Evolutionary conservation across 2,797 vertebrate genomes (phyloP).

Genomic region (Aratinga solstitialis): DNA sequence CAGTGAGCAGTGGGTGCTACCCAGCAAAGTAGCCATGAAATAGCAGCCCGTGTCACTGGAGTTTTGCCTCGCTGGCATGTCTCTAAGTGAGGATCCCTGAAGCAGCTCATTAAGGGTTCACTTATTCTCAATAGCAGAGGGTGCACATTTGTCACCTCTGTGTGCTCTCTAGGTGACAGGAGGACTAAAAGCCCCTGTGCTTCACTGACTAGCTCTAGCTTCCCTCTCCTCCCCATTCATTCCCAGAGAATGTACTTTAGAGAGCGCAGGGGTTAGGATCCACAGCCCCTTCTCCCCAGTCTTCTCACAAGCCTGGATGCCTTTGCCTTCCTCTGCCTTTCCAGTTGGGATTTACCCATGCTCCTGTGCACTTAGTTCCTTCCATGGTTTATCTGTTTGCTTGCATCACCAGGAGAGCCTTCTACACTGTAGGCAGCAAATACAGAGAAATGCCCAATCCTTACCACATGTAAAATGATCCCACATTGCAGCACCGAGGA

Average conservation of each 20-base stretch:
- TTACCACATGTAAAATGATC: rapidly evolving
- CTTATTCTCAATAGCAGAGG: background rate
- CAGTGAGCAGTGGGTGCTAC: background rate
- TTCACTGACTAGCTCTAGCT: background rate
- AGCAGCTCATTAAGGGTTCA: background rate
- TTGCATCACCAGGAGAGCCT: background rate
- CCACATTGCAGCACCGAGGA: rapidly evolving
- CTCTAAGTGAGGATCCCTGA: background rate
- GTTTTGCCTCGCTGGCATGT: background rate
- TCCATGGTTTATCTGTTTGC: background rate
- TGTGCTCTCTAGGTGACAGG: background rate
- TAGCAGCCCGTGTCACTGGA: background rate
- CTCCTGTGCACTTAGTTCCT: background rate
- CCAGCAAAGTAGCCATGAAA: background rate
- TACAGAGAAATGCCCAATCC: background rate
- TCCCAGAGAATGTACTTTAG: background rate
- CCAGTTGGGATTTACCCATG: background rate
- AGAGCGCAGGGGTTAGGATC: background rate
- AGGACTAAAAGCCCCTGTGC: background rate
- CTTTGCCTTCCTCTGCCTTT: background rate
- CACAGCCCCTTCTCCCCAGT: background rate
- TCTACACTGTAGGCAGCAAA: rapidly evolving
- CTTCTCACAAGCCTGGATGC: rapidly evolving
- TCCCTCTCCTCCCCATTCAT: background rate
- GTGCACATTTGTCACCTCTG: background rate